Evolutionary conservation across 2,113 vertebrate species (phyloP).

Genomic region (Elachura formosa): DNA sequence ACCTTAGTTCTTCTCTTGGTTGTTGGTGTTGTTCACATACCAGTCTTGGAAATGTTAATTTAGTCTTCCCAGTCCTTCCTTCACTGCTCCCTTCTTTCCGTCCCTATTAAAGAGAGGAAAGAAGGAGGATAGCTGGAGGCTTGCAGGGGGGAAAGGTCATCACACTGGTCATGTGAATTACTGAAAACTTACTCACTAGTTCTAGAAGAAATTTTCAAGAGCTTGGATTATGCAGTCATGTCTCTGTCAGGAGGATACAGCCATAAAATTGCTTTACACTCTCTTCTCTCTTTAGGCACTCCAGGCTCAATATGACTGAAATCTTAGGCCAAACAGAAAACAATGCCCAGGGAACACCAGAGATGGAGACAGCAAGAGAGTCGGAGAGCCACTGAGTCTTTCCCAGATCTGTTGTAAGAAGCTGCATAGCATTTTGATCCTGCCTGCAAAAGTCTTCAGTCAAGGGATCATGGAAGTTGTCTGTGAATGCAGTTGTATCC

Average conservation of each 20-base stretch:
- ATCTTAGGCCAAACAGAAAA: slow-evolving; percentile 35
- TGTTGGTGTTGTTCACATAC: background rate
- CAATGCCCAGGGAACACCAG: background rate
- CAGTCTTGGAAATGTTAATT: background rate
- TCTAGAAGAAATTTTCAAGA: background rate
- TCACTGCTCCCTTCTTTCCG: background rate
- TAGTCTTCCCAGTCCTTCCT: background rate
- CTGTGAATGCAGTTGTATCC: background rate
- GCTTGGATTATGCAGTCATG: background rate
- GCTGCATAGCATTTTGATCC: background rate
- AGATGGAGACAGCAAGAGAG: background rate
- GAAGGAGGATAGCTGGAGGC: background rate
- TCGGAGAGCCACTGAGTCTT: slow-evolving; percentile 31
- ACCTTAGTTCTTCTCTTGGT: background rate
- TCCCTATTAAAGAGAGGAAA: background rate
- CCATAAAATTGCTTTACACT: background rate
- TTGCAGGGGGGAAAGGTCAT: background rate
- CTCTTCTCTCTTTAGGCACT: slow-evolving; percentile 40
- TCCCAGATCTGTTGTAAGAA: slow-evolving; percentile 9
- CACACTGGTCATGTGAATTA: background rate
- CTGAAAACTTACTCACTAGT: background rate
- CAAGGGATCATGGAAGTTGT: background rate
- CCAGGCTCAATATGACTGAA: slow-evolving; percentile 57
- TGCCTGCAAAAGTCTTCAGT: background rate
- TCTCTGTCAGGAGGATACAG: background rate